These are phyloP conservation scores for Temnothorax unifasciatus DNA, from an alignment of 2,888 invertebrate genomes.

Conservation along the genomic window DNA sequence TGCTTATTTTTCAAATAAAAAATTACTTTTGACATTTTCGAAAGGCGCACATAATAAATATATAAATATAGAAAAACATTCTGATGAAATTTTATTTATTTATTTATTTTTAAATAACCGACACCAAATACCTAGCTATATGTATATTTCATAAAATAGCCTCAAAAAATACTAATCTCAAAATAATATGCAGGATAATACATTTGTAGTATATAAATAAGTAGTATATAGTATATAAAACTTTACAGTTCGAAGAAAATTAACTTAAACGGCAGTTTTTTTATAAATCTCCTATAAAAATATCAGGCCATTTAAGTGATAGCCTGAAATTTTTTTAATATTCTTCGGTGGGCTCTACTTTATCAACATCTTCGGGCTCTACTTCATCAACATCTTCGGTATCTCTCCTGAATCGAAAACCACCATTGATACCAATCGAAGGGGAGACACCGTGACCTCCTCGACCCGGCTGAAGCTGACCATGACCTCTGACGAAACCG, in stretches of 20 bases:
- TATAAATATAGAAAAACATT: background rate
- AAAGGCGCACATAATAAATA: background rate
- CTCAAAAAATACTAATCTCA: background rate
- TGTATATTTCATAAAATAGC: constrained; percentile 2
- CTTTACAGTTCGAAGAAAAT: background rate
- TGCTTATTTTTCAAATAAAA: background rate
- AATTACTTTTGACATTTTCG: background rate
- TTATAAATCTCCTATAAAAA: background rate
- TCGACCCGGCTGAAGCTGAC: too few species aligned
- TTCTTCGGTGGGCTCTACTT: background rate
- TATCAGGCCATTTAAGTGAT: background rate
- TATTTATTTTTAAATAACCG: constrained; percentile 37
- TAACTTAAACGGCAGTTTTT: background rate
- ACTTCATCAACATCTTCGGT: constrained; percentile 7
- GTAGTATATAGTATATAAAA: background rate
- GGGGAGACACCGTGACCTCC: too few species aligned
- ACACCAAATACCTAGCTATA: background rate
- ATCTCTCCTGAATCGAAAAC: constrained; percentile 38
- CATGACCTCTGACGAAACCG: too few species aligned
- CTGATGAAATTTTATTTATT: background rate
- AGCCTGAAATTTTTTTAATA: background rate
- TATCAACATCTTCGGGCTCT: background rate
- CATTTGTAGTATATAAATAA: constrained; percentile 7
- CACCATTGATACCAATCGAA: too few species aligned
- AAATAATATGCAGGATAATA: background rate